Conservation (phyloP, 2,113 vertebrate species). For the Lepidothrix coronata region DNA sequence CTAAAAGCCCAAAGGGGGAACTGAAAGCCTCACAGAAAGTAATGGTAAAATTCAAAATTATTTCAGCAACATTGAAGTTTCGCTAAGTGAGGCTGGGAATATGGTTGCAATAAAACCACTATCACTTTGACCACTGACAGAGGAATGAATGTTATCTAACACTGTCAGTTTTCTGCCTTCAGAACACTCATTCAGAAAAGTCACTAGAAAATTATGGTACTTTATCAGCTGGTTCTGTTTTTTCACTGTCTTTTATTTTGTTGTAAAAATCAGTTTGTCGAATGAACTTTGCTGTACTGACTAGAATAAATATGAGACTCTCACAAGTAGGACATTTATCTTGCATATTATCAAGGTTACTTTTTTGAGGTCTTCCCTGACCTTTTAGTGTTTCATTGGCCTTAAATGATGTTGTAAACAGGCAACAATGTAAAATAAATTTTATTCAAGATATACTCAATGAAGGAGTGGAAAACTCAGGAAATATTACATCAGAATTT, state of each 20-base stretch:
- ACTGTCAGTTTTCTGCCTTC: neutral
- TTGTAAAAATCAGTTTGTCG: neutral
- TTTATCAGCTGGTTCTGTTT: neutral
- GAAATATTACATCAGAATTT: neutral
- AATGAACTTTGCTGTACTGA: neutral
- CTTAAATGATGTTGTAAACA: neutral
- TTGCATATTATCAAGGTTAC: neutral
- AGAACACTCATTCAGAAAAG: neutral
- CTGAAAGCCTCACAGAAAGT: neutral
- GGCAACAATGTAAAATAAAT: neutral
- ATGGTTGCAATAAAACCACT: slow-evolving; percentile 13
- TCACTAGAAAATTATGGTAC: neutral
- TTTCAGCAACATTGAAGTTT: neutral
- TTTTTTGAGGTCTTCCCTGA: neutral
- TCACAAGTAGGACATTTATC: neutral
- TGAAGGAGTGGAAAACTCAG: neutral
- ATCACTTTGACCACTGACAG: neutral
- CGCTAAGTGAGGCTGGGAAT: neutral
- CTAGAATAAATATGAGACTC: neutral
- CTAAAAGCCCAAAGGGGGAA: neutral
- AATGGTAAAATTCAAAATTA: neutral
- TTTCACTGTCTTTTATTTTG: neutral
- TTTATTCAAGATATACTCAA: neutral
- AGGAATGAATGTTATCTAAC: neutral
- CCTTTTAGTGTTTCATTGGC: neutral